These are phyloP conservation scores for Stegostoma tigrinum DNA, from an alignment of 2,113 vertebrate species.

Conservation along the genomic window DNA sequence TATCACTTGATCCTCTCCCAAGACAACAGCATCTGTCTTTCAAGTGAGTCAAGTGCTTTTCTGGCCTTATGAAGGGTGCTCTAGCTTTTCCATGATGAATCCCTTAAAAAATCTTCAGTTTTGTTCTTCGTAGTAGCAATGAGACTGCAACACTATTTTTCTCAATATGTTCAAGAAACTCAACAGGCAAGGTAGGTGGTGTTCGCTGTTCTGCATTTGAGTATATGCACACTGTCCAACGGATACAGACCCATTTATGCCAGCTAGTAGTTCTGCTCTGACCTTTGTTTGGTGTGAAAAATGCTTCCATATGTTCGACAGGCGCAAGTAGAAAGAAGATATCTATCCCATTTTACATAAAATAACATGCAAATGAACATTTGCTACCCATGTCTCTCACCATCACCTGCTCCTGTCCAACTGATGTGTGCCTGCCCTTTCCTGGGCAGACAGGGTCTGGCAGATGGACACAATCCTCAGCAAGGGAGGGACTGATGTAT, in stretches of 20 bases:
- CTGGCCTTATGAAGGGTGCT: neutral
- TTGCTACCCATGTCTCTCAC: no score
- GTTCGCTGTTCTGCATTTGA: neutral
- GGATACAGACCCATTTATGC: neutral
- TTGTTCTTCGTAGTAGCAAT: neutral
- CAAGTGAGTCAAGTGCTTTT: neutral
- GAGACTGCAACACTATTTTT: neutral
- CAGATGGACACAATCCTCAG: no score
- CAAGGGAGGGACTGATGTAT: no score
- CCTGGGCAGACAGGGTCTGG: no score
- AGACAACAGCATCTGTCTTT: neutral
- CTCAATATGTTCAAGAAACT: neutral
- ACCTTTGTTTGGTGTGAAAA: no score
- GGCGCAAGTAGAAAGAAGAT: neutral
- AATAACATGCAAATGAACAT: neutral
- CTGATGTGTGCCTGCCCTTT: no score
- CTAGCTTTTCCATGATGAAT: neutral
- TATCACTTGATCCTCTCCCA: neutral
- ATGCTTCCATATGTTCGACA: neutral
- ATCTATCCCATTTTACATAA: neutral
- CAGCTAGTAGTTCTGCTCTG: neutral
- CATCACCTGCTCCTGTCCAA: neutral
- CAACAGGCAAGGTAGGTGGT: neutral
- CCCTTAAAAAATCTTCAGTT: neutral
- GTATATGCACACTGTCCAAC: neutral